Evolutionary conservation across 2,797 vertebrate species (phyloP).

Genomic region (Muscicapa comitata): DNA sequence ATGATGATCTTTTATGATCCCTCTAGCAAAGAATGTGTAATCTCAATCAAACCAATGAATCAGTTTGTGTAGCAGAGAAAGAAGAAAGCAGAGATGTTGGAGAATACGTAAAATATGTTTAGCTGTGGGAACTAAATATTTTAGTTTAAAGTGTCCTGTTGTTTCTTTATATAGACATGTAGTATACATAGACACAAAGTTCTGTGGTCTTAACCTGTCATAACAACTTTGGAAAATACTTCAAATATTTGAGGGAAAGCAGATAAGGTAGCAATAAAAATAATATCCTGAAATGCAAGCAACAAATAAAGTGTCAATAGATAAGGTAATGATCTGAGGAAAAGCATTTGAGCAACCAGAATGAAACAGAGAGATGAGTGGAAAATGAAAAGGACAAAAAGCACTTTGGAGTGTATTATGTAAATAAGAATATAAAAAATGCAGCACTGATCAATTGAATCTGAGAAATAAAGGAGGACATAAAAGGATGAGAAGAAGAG

Average conservation of each 20-base stretch:
- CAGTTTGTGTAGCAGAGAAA: background rate
- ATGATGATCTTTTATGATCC: background rate
- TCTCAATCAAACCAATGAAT: background rate
- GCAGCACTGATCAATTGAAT: accelerated
- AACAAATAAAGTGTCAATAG: background rate
- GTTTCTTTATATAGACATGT: background rate
- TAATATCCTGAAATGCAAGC: background rate
- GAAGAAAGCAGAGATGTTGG: background rate
- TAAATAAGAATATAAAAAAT: background rate
- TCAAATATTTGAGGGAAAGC: background rate
- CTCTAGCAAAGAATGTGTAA: background rate
- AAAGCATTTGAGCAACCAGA: background rate
- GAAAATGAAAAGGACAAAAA: background rate
- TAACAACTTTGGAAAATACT: background rate
- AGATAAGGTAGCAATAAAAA: background rate
- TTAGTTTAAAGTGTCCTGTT: background rate
- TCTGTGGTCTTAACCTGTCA: background rate
- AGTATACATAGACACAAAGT: background rate
- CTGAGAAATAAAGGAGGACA: background rate
- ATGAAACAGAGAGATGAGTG: background rate
- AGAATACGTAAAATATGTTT: background rate
- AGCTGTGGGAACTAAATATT: background rate
- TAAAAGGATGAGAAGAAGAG: background rate
- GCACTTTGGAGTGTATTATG: background rate
- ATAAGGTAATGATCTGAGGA: background rate